Evolutionary conservation across 1,140 invertebrate genomes (phyloP).

Genomic region (Onthophagus taurus): DNA sequence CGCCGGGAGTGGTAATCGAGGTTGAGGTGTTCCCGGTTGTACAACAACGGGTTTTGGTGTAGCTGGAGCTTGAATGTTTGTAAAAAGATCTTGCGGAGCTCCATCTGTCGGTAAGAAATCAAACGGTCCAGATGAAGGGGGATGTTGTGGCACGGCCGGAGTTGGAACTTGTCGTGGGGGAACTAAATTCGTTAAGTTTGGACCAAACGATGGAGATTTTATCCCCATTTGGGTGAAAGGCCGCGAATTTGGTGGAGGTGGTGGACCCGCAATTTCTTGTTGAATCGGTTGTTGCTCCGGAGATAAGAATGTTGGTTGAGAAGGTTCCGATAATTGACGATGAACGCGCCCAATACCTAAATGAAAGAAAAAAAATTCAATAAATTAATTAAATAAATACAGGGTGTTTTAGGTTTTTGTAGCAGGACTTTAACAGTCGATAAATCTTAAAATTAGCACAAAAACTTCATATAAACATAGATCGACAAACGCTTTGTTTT

Average conservation of each 20-base stretch:
- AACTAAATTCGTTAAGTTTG: constrained; percentile 31
- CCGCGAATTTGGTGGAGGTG: constrained; percentile 39
- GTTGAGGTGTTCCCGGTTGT: constrained; percentile 9
- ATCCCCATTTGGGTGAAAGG: constrained; percentile 41
- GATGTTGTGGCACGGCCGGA: constrained; percentile 20
- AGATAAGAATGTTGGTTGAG: constrained; percentile 36
- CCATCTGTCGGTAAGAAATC: constrained; percentile 17
- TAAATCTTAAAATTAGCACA: too few species aligned
- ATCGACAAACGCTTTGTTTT: too few species aligned
- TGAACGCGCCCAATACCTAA: constrained; percentile 48
- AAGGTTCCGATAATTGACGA: constrained; percentile 42
- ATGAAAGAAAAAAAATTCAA: too few species aligned
- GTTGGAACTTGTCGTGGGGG: constrained; percentile 30
- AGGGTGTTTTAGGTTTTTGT: too few species aligned
- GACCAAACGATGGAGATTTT: constrained; percentile 37
- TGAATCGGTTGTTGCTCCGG: neutral
- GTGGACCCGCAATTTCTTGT: constrained; percentile 33
- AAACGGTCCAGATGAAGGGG: neutral
- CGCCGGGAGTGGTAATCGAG: constrained; percentile 16
- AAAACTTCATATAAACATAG: too few species aligned
- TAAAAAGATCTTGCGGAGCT: neutral
- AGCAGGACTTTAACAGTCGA: too few species aligned
- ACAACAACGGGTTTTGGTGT: too few species aligned
- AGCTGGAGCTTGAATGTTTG: constrained; percentile 17
- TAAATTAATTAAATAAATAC: too few species aligned